A percentile compares a stretch with the other conserved stretches of the same genome.
Evolutionary conservation across 1,140 invertebrate genomes (phyloP).

Genomic region (Samia ricini): DNA sequence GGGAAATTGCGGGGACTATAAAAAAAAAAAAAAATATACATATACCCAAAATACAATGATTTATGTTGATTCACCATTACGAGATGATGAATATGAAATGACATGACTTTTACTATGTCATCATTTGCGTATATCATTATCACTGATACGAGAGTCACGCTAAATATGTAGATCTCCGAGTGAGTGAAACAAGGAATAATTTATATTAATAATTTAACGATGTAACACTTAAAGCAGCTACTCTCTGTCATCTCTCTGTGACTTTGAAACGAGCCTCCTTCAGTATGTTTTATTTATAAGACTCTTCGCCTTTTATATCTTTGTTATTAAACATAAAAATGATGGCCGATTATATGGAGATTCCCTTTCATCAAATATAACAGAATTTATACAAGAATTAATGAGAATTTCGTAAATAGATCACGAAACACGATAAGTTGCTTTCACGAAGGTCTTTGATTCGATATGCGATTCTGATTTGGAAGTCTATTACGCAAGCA

Average conservation of each 20-base stretch:
- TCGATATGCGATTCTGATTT: no score
- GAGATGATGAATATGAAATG: not conserved
- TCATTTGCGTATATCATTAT: not conserved
- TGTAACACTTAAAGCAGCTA: not conserved
- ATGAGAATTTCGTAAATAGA: not conserved
- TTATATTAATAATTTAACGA: not conserved
- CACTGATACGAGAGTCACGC: not conserved
- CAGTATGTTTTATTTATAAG: not conserved
- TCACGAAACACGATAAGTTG: not conserved
- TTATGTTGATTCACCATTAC: no score
- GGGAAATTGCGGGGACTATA: no score
- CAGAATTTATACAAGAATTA: not conserved
- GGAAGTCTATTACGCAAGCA: not conserved
- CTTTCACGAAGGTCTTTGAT: no score
- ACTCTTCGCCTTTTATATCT: not conserved
- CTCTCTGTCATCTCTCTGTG: not conserved
- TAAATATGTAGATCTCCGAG: not conserved
- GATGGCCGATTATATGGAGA: not conserved
- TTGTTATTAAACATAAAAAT: not conserved
- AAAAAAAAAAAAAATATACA: no score
- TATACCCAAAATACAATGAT: no score
- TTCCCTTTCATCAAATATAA: not conserved
- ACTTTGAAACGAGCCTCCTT: not conserved
- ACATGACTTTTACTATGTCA: not conserved
- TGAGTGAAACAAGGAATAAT: not conserved